Percentiles rank a stretch among this genome's conserved stretches.
Conservation (phyloP, 2,797 vertebrate genomes). For the Tinamus major region DNA sequence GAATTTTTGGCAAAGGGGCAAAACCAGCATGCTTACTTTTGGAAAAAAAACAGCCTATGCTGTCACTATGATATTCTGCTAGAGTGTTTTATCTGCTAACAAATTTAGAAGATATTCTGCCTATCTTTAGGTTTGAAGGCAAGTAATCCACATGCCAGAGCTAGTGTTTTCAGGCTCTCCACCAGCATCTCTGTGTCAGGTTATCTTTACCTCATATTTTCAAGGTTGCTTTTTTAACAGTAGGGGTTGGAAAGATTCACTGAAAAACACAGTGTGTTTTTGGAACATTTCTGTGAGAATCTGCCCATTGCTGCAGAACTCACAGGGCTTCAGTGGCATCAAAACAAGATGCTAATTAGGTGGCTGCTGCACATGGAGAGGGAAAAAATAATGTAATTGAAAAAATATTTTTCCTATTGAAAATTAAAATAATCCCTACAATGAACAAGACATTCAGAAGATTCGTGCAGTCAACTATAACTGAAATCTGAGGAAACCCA, state of each 20-base stretch:
- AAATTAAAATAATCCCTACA: background rate
- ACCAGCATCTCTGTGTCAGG: background rate
- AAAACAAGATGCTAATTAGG: background rate
- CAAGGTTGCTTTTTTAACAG: background rate
- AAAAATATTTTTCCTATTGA: background rate
- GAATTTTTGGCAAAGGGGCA: background rate
- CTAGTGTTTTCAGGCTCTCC: background rate
- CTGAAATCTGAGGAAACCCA: background rate
- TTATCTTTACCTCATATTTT: background rate
- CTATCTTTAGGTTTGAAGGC: background rate
- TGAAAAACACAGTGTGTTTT: background rate
- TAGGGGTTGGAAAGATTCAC: background rate
- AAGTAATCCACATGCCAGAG: background rate
- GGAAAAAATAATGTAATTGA: accelerated
- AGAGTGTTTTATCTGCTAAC: background rate
- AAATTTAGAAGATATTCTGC: background rate
- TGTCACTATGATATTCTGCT: background rate
- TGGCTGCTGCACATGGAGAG: background rate
- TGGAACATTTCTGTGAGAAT: background rate
- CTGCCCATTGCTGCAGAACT: too few relatives aligned
- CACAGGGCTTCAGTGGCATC: background rate
- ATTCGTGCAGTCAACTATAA: background rate
- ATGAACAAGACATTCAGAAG: accelerated
- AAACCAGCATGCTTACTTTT: accelerated
- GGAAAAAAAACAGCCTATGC: background rate